Conservation (phyloP, 1,140 invertebrate species). For the Solenopsis invicta region DNA sequence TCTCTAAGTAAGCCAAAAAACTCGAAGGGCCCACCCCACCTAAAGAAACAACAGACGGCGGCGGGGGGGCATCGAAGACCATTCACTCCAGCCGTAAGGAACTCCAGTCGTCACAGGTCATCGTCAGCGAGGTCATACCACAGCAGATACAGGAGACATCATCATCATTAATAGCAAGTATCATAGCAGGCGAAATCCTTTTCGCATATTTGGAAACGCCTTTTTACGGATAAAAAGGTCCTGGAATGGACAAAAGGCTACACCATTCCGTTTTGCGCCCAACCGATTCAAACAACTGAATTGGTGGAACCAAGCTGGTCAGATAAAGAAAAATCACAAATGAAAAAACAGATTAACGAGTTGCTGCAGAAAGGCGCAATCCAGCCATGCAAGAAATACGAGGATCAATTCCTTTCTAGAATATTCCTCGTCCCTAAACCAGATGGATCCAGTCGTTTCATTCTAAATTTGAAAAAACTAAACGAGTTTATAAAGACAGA, state of each 20-base stretch:
- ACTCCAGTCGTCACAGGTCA: background rate
- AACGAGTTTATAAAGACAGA: background rate
- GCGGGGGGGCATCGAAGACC: background rate
- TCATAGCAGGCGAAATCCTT: background rate
- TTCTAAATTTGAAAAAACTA: background rate
- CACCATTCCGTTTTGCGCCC: background rate
- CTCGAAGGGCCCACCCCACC: no score
- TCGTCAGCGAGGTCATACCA: no score
- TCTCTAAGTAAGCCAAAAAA: no score
- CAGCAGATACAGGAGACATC: background rate
- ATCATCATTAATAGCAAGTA: background rate
- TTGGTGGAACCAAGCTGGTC: no score
- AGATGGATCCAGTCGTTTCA: background rate
- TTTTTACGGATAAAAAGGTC: background rate
- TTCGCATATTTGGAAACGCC: background rate
- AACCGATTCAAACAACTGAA: background rate
- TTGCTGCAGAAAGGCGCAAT: background rate
- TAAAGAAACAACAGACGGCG: no score
- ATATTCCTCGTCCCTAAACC: background rate
- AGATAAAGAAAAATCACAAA: background rate
- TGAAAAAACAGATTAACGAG: background rate
- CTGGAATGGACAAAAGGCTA: background rate
- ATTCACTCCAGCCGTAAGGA: background rate
- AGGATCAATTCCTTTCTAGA: background rate
- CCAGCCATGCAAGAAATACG: background rate